Conservation (phyloP, 2,888 invertebrate species). For the Oscheius sp. region DNA sequence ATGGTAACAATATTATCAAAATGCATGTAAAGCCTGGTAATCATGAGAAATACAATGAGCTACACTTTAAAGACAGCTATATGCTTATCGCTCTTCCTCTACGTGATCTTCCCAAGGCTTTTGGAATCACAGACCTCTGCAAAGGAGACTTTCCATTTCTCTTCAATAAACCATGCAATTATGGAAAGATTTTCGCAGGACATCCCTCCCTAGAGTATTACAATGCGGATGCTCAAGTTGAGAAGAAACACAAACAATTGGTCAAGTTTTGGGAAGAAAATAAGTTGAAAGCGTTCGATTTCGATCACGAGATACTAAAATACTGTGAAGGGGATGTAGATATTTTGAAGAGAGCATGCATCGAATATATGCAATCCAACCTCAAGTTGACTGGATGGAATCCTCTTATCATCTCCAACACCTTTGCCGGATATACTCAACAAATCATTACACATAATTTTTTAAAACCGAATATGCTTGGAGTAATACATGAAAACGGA, state of each 20-base stretch:
- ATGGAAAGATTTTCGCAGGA: background rate
- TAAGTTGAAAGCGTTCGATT: background rate
- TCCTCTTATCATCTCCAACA: background rate
- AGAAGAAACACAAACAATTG: background rate
- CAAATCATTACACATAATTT: background rate
- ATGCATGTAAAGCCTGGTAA: background rate
- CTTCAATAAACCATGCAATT: background rate
- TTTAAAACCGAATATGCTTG: background rate
- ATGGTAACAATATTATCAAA: background rate
- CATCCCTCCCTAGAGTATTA: background rate
- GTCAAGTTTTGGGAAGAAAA: background rate
- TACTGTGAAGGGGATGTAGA: background rate
- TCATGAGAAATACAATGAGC: background rate
- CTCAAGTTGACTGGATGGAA: slow-evolving; percentile 2
- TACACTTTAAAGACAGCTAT: slow-evolving; percentile 6
- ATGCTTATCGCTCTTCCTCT: background rate
- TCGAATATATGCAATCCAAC: background rate
- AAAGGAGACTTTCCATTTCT: slow-evolving; percentile 17
- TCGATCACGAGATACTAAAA: background rate
- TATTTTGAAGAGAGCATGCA: background rate
- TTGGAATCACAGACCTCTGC: background rate
- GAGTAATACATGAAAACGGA: slow-evolving; percentile 11
- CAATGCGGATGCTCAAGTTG: background rate
- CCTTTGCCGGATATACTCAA: background rate
- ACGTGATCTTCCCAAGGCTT: background rate